A percentile compares a stretch with the other conserved stretches of the same genome.
These are phyloP conservation scores for Aphis craccivora DNA, from an alignment of 1,140 invertebrate genomes.

Conservation along the genomic window DNA sequence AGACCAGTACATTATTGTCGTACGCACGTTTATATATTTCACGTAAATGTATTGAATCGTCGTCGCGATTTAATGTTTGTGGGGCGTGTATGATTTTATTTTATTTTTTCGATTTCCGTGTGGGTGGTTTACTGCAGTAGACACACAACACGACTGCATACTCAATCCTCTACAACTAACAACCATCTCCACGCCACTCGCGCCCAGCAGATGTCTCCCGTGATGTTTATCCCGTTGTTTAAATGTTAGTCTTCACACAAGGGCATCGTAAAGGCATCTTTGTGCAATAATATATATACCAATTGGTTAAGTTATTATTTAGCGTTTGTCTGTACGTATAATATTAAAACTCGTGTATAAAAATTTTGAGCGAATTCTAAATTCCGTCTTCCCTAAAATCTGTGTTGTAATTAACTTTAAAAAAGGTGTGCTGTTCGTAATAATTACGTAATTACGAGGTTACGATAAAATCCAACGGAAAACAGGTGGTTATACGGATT, in stretches of 20 bases:
- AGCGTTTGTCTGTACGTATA: neutral
- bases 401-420: neutral
- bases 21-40: neutral
- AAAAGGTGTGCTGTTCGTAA: neutral
- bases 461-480: neutral
- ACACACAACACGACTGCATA: neutral
- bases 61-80: neutral
- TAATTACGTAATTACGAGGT: neutral
- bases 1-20: neutral
- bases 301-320: neutral
- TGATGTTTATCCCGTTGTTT: neutral
- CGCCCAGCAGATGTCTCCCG: neutral
- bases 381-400: neutral
- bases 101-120: neutral
- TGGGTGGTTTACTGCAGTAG: neutral
- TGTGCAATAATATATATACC: neutral
- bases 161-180: neutral
- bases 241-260: neutral
- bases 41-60: neutral
- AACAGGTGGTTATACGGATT: neutral
- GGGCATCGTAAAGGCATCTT: neutral
- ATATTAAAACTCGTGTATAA: neutral
- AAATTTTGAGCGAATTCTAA: neutral
- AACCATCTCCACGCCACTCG: neutral
- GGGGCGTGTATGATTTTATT: neutral